phyloP scores from a whole-genome alignment of 1,140 invertebrate genomes.

The Pogonomyrmex barbatus region DNA sequence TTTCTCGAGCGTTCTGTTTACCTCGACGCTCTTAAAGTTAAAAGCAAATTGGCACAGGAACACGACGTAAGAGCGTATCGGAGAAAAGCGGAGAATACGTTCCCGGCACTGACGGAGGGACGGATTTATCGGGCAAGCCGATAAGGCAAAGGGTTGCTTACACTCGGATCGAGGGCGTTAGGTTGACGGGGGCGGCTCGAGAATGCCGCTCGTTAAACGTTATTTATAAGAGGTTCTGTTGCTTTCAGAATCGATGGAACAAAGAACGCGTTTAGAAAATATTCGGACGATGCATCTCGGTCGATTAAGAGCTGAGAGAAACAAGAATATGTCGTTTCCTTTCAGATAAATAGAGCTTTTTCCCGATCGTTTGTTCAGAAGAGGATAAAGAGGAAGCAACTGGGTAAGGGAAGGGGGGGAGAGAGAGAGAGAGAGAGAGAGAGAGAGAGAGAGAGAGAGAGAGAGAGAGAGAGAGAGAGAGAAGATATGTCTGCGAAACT shows the following conservation, averaged over 20 bases:
- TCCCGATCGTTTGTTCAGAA: slow-evolving; percentile 34
- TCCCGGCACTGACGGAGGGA: slow-evolving; percentile 37
- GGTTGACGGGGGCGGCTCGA: slow-evolving; percentile 42
- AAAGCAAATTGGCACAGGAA: slow-evolving; percentile 52
- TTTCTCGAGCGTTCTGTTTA: slow-evolving; percentile 22
- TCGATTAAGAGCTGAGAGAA: slow-evolving; percentile 31
- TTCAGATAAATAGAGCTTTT: slow-evolving; percentile 53
- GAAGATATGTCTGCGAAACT: slow-evolving; percentile 47
- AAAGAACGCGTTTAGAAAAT: slow-evolving; percentile 41
- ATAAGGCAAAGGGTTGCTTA: slow-evolving; percentile 63
- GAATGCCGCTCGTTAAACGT: slow-evolving; percentile 69
- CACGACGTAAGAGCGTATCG: slow-evolving; percentile 48
- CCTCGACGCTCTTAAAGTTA: slow-evolving; percentile 27
- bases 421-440: neutral
- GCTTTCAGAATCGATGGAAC: slow-evolving; percentile 63
- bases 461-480: neutral
- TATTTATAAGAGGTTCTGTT: slow-evolving; percentile 67
- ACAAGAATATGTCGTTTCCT: slow-evolving; percentile 36
- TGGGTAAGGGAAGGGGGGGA: neutral
- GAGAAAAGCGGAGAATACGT: slow-evolving; percentile 27
- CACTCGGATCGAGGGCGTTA: slow-evolving; percentile 56
- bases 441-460: neutral
- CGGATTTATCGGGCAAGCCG: slow-evolving; percentile 56
- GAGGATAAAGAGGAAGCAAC: neutral
- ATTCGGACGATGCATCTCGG: slow-evolving; percentile 23